Conservation (phyloP, 1,140 invertebrate species). For the Brachionus asplanchnoidis region DNA sequence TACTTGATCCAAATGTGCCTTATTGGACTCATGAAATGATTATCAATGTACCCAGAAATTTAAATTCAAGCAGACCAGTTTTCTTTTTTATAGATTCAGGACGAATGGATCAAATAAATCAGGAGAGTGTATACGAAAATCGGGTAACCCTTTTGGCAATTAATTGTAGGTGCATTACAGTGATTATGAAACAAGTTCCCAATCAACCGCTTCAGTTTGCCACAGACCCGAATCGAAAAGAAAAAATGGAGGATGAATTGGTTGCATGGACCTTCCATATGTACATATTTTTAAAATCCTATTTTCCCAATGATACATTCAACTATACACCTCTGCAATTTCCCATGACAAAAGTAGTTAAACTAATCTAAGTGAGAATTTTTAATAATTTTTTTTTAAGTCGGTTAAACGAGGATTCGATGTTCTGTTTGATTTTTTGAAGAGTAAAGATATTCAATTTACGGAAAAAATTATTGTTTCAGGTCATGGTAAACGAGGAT, state of each 20-base stretch:
- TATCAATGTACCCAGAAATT: not conserved
- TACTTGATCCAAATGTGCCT: not conserved
- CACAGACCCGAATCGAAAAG: not conserved
- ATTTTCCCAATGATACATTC: not conserved
- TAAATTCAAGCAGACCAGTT: not conserved
- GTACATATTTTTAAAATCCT: not conserved
- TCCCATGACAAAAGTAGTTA: not conserved
- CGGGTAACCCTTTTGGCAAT: not conserved
- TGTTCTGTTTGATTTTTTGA: not conserved
- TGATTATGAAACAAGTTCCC: conserved; percentile 10
- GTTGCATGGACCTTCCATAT: not conserved
- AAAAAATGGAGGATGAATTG: not conserved
- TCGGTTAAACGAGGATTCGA: conserved; percentile 21
- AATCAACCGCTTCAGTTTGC: conserved; percentile 2
- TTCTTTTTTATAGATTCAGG: conserved; percentile 27
- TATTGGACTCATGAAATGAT: conserved; percentile 14
- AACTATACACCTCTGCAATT: not conserved
- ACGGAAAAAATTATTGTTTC: conserved; percentile 12
- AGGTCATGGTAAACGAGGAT: not conserved
- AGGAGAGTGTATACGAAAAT: not conserved
- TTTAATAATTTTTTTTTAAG: not conserved
- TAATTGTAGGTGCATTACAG: conserved; percentile 1
- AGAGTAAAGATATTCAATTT: not conserved
- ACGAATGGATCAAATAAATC: not conserved
- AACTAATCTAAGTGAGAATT: not conserved